phyloP scores from a whole-genome alignment of 2,113 vertebrate genomes.

The Colius striatus region DNA sequence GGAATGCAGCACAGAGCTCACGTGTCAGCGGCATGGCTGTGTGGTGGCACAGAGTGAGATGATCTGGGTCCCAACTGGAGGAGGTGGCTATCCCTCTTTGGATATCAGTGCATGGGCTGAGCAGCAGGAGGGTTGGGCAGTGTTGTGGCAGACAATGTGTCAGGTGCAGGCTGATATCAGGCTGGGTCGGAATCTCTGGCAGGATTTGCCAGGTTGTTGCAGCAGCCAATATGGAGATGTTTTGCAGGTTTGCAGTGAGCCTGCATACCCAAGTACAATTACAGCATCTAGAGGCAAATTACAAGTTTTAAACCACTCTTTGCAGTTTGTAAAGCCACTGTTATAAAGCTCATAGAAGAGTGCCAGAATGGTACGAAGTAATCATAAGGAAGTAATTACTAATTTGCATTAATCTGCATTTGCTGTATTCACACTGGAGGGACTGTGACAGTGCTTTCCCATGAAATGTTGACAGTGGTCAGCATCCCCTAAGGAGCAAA shows the following conservation, averaged over 20 bases:
- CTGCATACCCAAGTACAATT: neutral
- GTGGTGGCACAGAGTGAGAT: rapidly evolving
- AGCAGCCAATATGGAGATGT: neutral
- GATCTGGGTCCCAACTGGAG: rapidly evolving
- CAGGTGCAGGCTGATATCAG: neutral
- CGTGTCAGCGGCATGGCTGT: rapidly evolving
- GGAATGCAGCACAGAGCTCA: neutral
- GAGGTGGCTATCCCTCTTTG: neutral
- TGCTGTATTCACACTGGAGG: neutral
- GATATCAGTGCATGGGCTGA: neutral
- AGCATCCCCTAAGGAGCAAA: neutral
- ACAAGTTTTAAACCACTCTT: neutral
- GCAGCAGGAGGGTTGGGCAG: neutral
- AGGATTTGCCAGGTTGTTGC: neutral
- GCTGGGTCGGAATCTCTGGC: rapidly evolving
- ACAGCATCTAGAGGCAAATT: neutral
- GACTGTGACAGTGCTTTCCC: neutral
- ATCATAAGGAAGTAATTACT: neutral
- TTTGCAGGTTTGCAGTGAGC: neutral
- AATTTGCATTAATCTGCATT: neutral
- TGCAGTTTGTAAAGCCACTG: neutral
- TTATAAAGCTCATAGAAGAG: neutral
- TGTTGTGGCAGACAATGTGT: rapidly evolving
- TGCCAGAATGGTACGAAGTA: neutral
- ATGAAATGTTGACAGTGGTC: neutral